Evolutionary conservation across 1,140 invertebrate genomes (phyloP), one percentile per base, ranked within the genome.

Genomic region (Ostrea edulis): DNA sequence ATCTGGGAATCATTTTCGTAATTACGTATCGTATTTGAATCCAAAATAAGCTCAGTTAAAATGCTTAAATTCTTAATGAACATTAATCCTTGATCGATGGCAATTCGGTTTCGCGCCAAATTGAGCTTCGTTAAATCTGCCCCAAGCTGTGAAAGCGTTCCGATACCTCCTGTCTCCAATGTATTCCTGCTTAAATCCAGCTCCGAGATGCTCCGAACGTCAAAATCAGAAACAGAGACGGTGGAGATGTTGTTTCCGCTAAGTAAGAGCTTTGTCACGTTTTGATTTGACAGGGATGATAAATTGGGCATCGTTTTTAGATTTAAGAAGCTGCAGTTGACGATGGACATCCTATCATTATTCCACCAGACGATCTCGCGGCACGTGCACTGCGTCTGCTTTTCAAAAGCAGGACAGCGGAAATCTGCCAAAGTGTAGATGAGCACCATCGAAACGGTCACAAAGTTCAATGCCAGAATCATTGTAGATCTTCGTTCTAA

Each of bases 241-340:
- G 65, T 52, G 3, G 89, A 65, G 58, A 90, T 86, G 82, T 90
- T 88, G 35, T 90, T 90, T 77, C 85, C 82, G 51, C 68, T 81
- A 25, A 90, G 81, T 71, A 88, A 65, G 14, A 90, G 82, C 84
- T 88, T 85, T 8, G 87, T 86, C 22, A 90, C 88, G 81, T 88
- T 82, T 25, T 81, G 58, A 12, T 51, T 81, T 22, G 84, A 54
- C 17, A 81, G 52, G n/a, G 58, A 68, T n/a, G n/a, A 84, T 25
- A 89, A 87, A 85, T 89, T 82, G 5, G 89, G 89, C 54, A 90
- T 54, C 17, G 58, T 68, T 77, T 90, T 29, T 17, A 90, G 65
- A 86, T 85, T 84, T 53, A 82, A 52, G 8, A 22, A 68, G 54
- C 87, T 88, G 25, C 89, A 90, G 55, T 90, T 85, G 17, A 90